Evolutionary conservation across 2,113 vertebrate species (phyloP), one percentile per base, ranked within the genome.

Genomic region (Phrynocephalus versicolor): DNA sequence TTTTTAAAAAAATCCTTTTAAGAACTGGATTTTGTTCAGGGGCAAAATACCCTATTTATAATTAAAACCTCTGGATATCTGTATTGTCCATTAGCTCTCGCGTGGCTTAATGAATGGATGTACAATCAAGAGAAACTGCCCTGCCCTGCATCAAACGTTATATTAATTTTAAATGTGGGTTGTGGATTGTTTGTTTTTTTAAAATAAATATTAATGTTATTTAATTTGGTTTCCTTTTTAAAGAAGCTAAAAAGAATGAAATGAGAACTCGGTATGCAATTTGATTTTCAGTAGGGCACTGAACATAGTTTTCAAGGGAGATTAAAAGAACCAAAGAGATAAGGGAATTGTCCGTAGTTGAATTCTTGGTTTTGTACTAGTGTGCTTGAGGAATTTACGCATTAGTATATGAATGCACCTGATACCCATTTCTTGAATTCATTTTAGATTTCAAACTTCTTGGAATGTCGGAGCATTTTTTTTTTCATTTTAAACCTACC

Each of bases 201-300:
- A 19, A 35, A 65, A 65, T 33, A 57, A 57, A 57, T 57, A 57
- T 14, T n/a, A 76, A 30, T 65, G 84, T 89, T 86, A 16, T 82
- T 89, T 88, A 58, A 57, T 33, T 51, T 3, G 0, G 19, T 37
- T 23, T 14, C 16, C 3, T 65, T 75, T 84, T n/a, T 16, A 45
- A 65, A 51, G n/a, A 4, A 2, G 55, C n/a, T 19, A 39, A 83
- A 15, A 65, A 3, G 58, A 19, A 60, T 19, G 58, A 8, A 33
- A 8, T 51, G 19, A 41, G 21, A 21, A 33, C 19, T 19, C 16
- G 23, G 21, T 5, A 15, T 9, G 10, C 62, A 23, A 9, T n/a
- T 37, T 35, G 25, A 15, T 71, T 67, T 33, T 45, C 60, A 51
- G 8, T 10, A 23, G 69, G 33, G 1, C 27, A 39, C 39, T 13